Evolutionary conservation across 2,888 invertebrate species (phyloP).

Genomic region (Spialia ferax): DNA sequence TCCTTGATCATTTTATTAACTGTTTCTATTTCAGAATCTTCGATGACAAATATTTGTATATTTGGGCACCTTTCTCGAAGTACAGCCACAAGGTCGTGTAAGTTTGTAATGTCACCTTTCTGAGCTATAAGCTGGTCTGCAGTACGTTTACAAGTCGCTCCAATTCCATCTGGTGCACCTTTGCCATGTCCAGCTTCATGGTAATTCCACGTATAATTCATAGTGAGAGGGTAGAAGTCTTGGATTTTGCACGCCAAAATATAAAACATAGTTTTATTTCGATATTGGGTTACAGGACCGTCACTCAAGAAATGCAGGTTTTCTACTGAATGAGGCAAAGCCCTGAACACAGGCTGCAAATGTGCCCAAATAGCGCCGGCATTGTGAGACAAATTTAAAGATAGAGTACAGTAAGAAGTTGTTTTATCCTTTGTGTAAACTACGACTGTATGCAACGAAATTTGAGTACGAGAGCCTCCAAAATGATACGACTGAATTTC

Average conservation of each 20-base stretch:
- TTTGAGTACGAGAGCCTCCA: neutral
- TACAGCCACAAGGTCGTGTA: no score
- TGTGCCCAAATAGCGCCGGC: neutral
- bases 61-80: no score
- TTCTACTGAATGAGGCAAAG: neutral
- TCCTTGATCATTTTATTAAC: no score
- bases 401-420: neutral
- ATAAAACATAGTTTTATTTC: conserved; percentile 6
- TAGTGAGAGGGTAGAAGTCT: no score
- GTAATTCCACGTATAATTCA: no score
- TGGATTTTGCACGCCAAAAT: neutral
- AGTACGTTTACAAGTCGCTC: no score
- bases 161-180: no score
- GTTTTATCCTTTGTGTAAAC: neutral
- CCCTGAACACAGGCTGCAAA: neutral
- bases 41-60: no score
- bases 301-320: conserved; percentile 6
- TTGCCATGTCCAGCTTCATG: no score
- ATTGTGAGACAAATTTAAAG: neutral
- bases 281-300: conserved; percentile 3
- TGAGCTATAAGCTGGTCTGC: no score
- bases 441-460: neutral
- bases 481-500: neutral
- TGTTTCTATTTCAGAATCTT: no score
- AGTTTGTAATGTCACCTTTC: no score